Conservation (phyloP, 2,113 vertebrate genomes). For the Loxodonta africana region DNA sequence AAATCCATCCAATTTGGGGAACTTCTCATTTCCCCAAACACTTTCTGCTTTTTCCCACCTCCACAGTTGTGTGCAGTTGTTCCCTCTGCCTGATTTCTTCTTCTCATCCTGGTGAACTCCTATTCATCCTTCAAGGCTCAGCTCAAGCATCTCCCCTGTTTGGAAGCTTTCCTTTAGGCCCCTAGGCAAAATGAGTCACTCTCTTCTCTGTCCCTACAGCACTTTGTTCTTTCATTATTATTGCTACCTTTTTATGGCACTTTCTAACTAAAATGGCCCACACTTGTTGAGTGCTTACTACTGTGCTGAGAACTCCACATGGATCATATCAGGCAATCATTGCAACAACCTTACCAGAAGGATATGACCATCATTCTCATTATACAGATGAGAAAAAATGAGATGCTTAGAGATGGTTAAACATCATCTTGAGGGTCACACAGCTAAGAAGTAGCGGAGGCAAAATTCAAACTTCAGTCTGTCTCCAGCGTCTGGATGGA, state of each 20-base stretch:
- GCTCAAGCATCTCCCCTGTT: not conserved
- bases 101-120: not conserved
- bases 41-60: not conserved
- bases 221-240: not conserved
- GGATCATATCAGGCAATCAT: accelerated
- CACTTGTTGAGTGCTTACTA: not conserved
- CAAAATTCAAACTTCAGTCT: not conserved
- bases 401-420: not conserved
- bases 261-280: not conserved
- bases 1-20: not conserved
- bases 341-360: not conserved
- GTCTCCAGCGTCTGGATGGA: not conserved
- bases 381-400: not conserved
- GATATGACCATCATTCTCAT: not conserved
- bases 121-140: not conserved
- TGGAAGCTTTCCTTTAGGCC: not conserved
- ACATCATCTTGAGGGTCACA: not conserved
- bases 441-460: not conserved
- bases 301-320: not conserved
- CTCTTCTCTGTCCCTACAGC: not conserved
- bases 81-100: not conserved
- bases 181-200: not conserved
- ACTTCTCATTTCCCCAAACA: not conserved
- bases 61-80: not conserved
- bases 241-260: not conserved